Evolutionary conservation across 2,113 vertebrate species (phyloP).

Genomic region (Megaleporinus macrocephalus): DNA sequence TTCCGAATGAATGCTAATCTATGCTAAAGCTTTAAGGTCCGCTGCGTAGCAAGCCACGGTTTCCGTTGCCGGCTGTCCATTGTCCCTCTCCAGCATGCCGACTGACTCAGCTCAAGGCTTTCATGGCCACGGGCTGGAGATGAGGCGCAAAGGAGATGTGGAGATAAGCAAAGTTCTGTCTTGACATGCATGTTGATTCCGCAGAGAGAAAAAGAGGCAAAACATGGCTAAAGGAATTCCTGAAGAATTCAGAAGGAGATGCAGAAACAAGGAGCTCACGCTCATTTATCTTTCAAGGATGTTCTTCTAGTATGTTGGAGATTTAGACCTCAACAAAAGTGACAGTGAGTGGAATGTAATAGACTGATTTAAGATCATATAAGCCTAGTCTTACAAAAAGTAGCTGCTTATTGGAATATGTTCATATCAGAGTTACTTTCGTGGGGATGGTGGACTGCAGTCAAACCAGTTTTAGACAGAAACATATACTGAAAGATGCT

Average conservation of each 20-base stretch:
- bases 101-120: constrained; percentile 45
- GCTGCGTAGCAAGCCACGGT: constrained; percentile 41
- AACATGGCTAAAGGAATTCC: constrained; percentile 49
- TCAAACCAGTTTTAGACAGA: background rate
- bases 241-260: constrained; percentile 23
- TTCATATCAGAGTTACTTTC: background rate
- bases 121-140: constrained; percentile 42
- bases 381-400: background rate
- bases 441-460: background rate
- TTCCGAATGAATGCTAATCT: constrained; percentile 48
- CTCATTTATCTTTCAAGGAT: background rate
- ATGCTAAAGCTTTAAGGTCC: constrained; percentile 45
- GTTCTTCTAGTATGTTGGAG: background rate
- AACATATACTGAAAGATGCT: background rate
- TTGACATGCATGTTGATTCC: constrained; percentile 57
- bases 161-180: constrained; percentile 56
- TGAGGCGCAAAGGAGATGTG: constrained; percentile 41
- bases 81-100: constrained; percentile 37
- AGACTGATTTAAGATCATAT: background rate
- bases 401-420: background rate
- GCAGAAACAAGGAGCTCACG: constrained; percentile 10
- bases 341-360: background rate
- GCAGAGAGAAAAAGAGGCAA: constrained; percentile 41
- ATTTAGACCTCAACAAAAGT: background rate
- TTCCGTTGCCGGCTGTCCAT: constrained; percentile 42